These are phyloP conservation scores for Alloscopus bannaensis DNA, from an alignment of 2,888 invertebrate genomes.

Conservation along the genomic window DNA sequence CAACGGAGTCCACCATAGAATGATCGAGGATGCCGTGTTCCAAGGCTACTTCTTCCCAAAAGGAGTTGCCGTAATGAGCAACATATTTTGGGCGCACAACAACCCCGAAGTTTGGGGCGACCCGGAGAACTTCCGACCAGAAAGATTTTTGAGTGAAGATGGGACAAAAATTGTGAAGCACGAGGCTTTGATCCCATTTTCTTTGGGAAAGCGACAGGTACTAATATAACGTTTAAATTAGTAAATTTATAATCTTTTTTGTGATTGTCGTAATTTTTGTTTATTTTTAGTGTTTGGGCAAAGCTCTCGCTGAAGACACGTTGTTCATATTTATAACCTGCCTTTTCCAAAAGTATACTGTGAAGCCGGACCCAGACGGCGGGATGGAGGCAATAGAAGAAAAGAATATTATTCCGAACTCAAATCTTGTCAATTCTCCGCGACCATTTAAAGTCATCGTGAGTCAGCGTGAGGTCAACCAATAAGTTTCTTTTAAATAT, in stretches of 20 bases:
- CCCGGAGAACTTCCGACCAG: slow-evolving; percentile 54
- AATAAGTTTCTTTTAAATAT: no score
- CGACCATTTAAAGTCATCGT: no score
- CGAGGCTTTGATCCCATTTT: slow-evolving; percentile 53
- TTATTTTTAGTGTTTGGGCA: slow-evolving; percentile 60
- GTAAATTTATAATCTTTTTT: no score
- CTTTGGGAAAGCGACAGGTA: slow-evolving; percentile 51
- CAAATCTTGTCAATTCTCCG: no score
- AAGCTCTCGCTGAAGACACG: slow-evolving; percentile 47
- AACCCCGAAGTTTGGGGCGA: slow-evolving; percentile 51
- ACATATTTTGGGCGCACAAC: slow-evolving; percentile 43
- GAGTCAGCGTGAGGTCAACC: no score
- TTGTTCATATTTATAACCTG: slow-evolving; percentile 47
- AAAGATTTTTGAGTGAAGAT: slow-evolving; percentile 48
- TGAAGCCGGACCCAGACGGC: slow-evolving; percentile 1
- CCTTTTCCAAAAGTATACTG: slow-evolving; percentile 44
- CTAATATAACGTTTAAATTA: no score
- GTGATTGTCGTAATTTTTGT: no score
- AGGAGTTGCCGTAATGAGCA: slow-evolving; percentile 44
- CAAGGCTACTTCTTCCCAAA: slow-evolving; percentile 58
- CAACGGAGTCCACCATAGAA: slow-evolving; percentile 51
- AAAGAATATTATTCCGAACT: no score
- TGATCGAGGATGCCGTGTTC: slow-evolving; percentile 44
- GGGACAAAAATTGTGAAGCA: slow-evolving; percentile 27
- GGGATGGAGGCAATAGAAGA: no score